Evolutionary conservation across 1,140 invertebrate genomes (phyloP).

Genomic region (Subanguina moxae): DNA sequence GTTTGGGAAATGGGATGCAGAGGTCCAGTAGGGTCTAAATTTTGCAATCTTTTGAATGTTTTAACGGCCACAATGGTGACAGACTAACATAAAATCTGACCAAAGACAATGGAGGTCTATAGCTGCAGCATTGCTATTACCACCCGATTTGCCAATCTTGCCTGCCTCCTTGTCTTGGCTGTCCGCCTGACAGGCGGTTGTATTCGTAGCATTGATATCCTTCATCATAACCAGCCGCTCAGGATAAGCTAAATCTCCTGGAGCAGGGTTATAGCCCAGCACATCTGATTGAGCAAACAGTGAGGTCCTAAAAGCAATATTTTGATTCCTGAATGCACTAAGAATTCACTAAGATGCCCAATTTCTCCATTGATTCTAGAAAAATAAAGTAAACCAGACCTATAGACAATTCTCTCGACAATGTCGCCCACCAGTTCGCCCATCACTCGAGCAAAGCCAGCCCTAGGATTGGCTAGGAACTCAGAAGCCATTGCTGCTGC

Average conservation of each 20-base stretch:
- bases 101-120: conserved; percentile 98
- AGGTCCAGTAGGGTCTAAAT: too few species aligned
- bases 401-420: conserved; percentile 89
- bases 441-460: conserved; percentile 73
- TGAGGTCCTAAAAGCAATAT: conserved; percentile 66
- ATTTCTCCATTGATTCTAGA: too few species aligned
- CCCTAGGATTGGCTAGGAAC: conserved; percentile 44
- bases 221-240: conserved; percentile 93
- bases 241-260: conserved; percentile 92
- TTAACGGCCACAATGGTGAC: conserved; percentile 76
- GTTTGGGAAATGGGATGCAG: too few species aligned
- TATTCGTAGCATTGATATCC: conserved; percentile 49
- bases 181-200: background rate
- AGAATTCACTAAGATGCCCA: too few species aligned
- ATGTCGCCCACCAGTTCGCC: conserved; percentile 87
- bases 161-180: background rate
- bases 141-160: background rate
- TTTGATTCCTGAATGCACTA: too few species aligned
- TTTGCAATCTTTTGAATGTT: conserved; percentile 1
- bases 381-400: conserved; percentile 58
- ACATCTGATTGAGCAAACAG: conserved; percentile 89
- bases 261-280: conserved; percentile 72
- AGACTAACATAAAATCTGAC: too few species aligned
- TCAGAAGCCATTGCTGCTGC: conserved; percentile 55
- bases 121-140: conserved; percentile 9